Percentiles rank a stretch among this genome's conserved stretches.
Conservation (phyloP, 1,140 invertebrate species). For the Pinna nobilis region DNA sequence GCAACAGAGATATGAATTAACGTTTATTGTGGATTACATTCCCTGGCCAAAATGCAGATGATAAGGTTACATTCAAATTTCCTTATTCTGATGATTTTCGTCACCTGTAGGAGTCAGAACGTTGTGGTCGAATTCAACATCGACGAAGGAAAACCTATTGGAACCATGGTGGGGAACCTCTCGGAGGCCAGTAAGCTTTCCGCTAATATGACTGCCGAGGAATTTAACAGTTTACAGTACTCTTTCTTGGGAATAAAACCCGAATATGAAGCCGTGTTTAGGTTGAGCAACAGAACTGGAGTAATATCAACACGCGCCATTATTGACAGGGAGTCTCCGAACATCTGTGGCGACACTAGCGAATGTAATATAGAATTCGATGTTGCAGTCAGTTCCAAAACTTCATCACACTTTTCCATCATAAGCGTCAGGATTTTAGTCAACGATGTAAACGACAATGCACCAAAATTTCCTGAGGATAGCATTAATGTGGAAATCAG, state of each 20-base stretch:
- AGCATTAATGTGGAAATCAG: constrained; percentile 41
- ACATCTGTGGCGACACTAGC: constrained; percentile 5
- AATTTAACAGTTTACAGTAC: constrained; percentile 37
- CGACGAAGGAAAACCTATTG: not conserved
- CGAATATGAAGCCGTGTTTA: constrained; percentile 35
- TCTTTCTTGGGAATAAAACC: constrained; percentile 46
- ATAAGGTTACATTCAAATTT: too few species aligned
- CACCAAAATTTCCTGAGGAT: constrained; percentile 41
- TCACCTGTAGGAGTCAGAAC: too few species aligned
- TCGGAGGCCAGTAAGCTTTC: not conserved
- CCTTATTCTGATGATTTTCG: too few species aligned
- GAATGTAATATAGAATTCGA: constrained; percentile 48
- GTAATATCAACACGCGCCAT: constrained; percentile 41
- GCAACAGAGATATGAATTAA: too few species aligned
- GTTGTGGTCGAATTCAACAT: constrained; percentile 5
- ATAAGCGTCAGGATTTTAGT: constrained; percentile 89
- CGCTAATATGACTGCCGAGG: not conserved
- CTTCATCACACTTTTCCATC: constrained; percentile 67
- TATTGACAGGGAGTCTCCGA: constrained; percentile 53
- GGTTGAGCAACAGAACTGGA: constrained; percentile 47
- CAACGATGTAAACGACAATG: constrained; percentile 62
- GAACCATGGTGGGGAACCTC: not conserved
- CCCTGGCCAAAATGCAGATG: too few species aligned
- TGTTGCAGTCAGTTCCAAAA: constrained; percentile 29
- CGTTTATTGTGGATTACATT: too few species aligned